phyloP scores from a whole-genome alignment of 2,113 vertebrate species.

The Crotalus helleri region DNA sequence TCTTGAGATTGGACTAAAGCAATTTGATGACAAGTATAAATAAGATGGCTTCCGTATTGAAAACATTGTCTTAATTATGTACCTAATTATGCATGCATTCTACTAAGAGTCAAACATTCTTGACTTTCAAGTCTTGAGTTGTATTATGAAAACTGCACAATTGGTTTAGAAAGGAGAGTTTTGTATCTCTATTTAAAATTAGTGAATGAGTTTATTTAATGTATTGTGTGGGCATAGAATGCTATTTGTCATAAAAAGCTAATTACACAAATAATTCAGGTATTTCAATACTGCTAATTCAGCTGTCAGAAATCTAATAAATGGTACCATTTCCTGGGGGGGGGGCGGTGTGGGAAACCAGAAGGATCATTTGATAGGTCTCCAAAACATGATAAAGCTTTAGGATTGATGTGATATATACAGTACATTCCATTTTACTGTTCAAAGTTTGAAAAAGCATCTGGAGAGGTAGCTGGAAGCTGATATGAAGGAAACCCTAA shows the following conservation, averaged over 20 bases:
- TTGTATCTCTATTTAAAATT: neutral
- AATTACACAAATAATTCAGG: neutral
- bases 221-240: neutral
- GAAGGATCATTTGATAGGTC: neutral
- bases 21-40: neutral
- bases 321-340: neutral
- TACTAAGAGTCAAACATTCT: neutral
- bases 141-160: neutral
- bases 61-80: neutral
- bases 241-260: neutral
- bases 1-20: neutral
- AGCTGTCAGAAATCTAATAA: neutral
- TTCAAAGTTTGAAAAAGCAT: neutral
- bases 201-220: neutral
- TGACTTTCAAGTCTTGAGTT: slow-evolving; percentile 9
- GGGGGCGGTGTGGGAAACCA: neutral
- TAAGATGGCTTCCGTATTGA: neutral
- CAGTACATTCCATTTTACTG: neutral
- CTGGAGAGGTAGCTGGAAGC: neutral
- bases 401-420: neutral
- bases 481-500: neutral
- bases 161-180: neutral
- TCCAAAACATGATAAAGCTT: neutral
- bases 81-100: neutral
- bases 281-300: slow-evolving; percentile 26